Evolutionary conservation across 2,888 invertebrate genomes (phyloP), one percentile per base, ranked within the genome.

Genomic region (Sarcophaga carnaria): DNA sequence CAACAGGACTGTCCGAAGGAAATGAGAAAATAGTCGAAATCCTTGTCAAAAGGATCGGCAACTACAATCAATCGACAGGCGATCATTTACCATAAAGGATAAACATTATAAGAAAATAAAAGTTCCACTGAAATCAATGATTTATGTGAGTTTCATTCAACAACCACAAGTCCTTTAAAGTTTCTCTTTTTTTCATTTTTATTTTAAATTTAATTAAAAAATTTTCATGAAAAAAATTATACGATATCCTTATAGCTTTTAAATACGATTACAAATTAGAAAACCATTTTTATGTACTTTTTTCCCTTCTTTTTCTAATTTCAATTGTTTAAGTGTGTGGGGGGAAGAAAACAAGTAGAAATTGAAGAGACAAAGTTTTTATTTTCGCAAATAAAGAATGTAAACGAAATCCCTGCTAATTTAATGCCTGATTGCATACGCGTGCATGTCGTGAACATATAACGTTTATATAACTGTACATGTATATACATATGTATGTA

Each of bases 381-480:
- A 12, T 62, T 62, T 27, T 54, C 54, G 17, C 47, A 80, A 80
- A 47, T 37, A 45, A 70, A 79, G 59, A 66, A 67, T 59, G 45
- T 37, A 67, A 67, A 45, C 12, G 59, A 67, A 76, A 76, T 76
- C 59, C 27, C 70, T 81, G 69, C 86, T 86, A 86, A 86, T 86
- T 86, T 86, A 83, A 83, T 83, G 83, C 82, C 64, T 83, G 77
- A 77, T 72, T 77, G 77, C 77, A 72, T 72, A 49, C 77, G 71
- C 71, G 76, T 80, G 76, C 77, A 83, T 83, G 83, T 83, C 86
- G 27, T 64, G 72, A 80, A 80, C 83, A 86, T 45, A 80, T 67
- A 80, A 54, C 62, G 62, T 3, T n/a, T 22, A 62, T n/a, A 62
- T 20, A n/a, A 10, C 3, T 20, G 62, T 20, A 20, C 20, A 1